Evolutionary conservation across 2,797 vertebrate species (phyloP), one percentile per base, ranked within the genome.

Genomic region (Clarias fuscus): DNA sequence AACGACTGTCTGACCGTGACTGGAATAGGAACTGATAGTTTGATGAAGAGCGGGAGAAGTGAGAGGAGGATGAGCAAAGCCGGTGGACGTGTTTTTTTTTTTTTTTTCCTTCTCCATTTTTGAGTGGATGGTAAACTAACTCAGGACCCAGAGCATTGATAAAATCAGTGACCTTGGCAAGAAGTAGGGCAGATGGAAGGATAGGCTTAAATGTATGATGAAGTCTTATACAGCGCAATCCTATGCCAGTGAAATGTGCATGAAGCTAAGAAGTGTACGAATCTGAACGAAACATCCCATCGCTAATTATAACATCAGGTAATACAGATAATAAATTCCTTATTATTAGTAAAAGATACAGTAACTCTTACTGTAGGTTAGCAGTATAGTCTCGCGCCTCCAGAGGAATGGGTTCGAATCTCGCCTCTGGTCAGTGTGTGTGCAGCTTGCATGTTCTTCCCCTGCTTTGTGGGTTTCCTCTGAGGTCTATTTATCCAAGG

Each of bases 21-120:
- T 84, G 82, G 87, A 89, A 86, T 83, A 68, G 76, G 80, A 86
- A 88, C 85, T 80, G 88, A 89, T 84, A 90, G 86, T 85, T 70
- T 84, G 76, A 85, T 80, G 85, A 83, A 86, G 86, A 87, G 40
- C 65, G 65, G 72, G 30, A 53, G 68, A 87, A 68, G 71, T 76
- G 40, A 48, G 82, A 64, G 24, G 62, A 72, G 83, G 82, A 85
- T 80, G 82, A 81, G 76, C 43, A 61, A 64, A 18, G 68, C 82
- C 24, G 22, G 43, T 86, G 56, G 72, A 86, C 30, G 67, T 82
- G 73, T 61, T 37, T 56, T 72, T 56, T 78, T 81, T n/a, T 27
- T 33, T 37, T 37, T 37, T 37, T 37, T 37, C 20, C 7, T 30
- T 62, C 68, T 72, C 65, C 33, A 17, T 87, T 48, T 86, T 24